A percentile compares a stretch with the other conserved stretches of the same genome.
phyloP scores from a whole-genome alignment of 2,797 vertebrate genomes.

The Oreortyx pictus region DNA sequence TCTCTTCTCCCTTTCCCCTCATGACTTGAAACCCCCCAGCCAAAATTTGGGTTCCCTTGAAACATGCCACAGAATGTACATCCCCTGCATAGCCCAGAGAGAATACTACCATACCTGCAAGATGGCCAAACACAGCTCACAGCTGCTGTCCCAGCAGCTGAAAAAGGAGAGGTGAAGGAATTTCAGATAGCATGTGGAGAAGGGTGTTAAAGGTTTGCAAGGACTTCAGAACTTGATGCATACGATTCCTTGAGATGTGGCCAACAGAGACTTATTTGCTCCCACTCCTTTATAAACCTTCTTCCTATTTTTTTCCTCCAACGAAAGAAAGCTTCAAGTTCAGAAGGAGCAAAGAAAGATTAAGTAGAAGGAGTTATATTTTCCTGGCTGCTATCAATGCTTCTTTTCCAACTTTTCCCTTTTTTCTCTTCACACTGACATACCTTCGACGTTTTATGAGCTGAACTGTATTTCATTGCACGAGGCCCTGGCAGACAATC shows the following conservation, averaged over 20 bases:
- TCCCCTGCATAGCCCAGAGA: not conserved
- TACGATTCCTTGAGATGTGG: not conserved
- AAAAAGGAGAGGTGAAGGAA: not conserved
- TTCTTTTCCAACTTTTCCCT: conserved; percentile 16
- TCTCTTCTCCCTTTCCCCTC: not conserved
- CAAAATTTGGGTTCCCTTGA: not conserved
- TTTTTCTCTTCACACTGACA: not conserved
- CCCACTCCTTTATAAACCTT: not conserved
- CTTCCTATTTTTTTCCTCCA: not conserved
- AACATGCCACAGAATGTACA: not conserved
- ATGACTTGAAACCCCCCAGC: not conserved
- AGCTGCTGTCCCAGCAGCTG: conserved; percentile 22
- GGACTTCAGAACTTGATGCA: not conserved
- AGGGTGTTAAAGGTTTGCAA: conserved; percentile 33
- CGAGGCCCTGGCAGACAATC: conserved; percentile 44
- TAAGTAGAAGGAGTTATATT: conserved; percentile 34
- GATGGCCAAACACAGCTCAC: not conserved
- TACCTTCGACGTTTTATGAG: conserved; percentile 50
- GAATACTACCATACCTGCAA: not conserved
- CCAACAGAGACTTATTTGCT: not conserved
- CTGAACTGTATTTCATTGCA: conserved; percentile 35
- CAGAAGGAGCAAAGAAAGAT: not conserved
- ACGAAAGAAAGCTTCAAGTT: not conserved
- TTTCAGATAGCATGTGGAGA: not conserved
- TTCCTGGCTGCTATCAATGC: conserved; percentile 46